Base-by-base conservation (phyloP, 2,888 invertebrate species). In the Heliconius ismenius region DNA sequence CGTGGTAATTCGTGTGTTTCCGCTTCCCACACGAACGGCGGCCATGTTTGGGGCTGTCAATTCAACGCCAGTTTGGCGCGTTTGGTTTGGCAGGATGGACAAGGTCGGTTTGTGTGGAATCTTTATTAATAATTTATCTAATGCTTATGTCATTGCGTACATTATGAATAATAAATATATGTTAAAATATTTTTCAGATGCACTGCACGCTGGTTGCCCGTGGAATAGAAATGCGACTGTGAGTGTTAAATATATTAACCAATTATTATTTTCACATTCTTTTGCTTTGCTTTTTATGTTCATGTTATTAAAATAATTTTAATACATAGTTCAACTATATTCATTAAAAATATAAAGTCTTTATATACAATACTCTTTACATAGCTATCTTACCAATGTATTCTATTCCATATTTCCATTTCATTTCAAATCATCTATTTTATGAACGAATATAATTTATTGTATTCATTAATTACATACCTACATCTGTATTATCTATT, bases 21-120 rank as follows among this genome's bases (percentile, higher is more conserved):
- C 94, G 92, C 92, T 91, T 92, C 91, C 92, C 90, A 91, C 91
- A 91, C 92, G 92, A 90, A 84, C 83, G 89, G 90, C 91, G 85
- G 94, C 94, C 94, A 94, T 94, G 90, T 93, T 94, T 93, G 91
- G 93, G 91, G 91, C 92, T 93, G 92, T 92, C 93, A 93, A 91
- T 88, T 91, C 88, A 89, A 91, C 89, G 92, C 90, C 91, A 93
- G 93, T 94, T 94, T 92, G 91, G 93, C 93, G 92, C 93, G 91
- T 89, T 90, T 88, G 86, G 88, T 90, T 90, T 88, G 86, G 88
- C 90, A 87, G 84, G 84, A 85, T 83, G 84, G 83, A 90, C 90
- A 90, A 91, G 92, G 92, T 93, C 89, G 88, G 89, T 89, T 89
- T 24, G n/a, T 88, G 87, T 82, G 85, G 85, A 86, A 86, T 83